Base-by-base conservation (phyloP, 2,113 vertebrate genomes). In the Thinocorus orbignyianus region DNA sequence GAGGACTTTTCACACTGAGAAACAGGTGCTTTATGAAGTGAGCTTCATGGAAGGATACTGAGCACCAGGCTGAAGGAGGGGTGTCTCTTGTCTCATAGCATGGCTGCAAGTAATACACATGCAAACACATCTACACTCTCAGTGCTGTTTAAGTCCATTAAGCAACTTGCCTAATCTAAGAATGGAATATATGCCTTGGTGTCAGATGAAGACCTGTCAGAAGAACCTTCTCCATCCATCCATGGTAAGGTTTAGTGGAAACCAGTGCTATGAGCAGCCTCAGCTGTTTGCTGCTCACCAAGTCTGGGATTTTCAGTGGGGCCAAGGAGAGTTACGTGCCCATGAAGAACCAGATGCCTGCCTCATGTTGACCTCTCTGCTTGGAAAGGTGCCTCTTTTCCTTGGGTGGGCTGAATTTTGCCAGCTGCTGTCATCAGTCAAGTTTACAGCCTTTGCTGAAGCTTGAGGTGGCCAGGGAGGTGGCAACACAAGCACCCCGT, bases 401-500 rank as follows among this genome's bases (percentile, higher is more conserved):
- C 86, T 73, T 94, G 88, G 68, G 74, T 95, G 91, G 94, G 62
- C 95, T 68, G 44, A 49, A 69, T 86, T 91, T 96, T 83, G 55
- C 80, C 97, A 97, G 93, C 96, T 97, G 95, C 61, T 80, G 48
- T 81, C 88, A 85, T 95, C 82, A 87, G 92, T 95, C 92, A 95
- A 66, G 65, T 92, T 96, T 90, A 84, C 57, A 92, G 76, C 74
- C n/a, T 81, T 72, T 23, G 10, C 55, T 81, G 80, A 78, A 92
- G 89, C 54, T 88, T 49, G 68, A 89, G 87, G 76, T 80, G 61
- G 33, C 71, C 33, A 7, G n/a, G 19, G 42, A 80, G 81, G 72
- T 95, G 88, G 60, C 46, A 70, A 86, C 46, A 60, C 28, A 55
- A 91, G 70, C 68, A 6, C 79, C 42, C 87, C 13, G 13, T 64